These are phyloP conservation scores for Lethrus apterus DNA, from an alignment of 1,140 invertebrate genomes.

Conservation along the genomic window DNA sequence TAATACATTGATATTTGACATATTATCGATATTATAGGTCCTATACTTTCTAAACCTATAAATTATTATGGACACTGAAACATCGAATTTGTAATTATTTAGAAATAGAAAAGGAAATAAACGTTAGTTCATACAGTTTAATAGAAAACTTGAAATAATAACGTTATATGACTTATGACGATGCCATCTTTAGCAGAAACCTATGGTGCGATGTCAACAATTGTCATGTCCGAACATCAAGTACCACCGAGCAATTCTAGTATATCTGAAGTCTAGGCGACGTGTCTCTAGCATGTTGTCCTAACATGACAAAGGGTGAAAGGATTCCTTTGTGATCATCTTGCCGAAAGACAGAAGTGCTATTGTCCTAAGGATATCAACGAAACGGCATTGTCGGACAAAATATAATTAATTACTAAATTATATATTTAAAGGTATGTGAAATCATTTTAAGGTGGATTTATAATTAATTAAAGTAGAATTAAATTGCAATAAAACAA, in stretches of 20 bases:
- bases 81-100: no score
- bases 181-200: conserved; percentile 1
- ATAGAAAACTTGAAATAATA: not conserved
- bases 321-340: conserved; percentile 10
- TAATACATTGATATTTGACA: no score
- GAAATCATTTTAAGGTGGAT: no score
- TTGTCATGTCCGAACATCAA: conserved; percentile 12
- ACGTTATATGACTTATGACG: not conserved
- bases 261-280: conserved; percentile 5
- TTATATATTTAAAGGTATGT: no score
- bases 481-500: no score
- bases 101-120: no score
- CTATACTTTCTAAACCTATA: no score
- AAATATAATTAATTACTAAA: conserved; percentile 10
- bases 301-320: conserved; percentile 10
- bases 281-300: conserved; percentile 11
- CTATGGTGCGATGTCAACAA: no score
- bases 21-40: no score
- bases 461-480: no score
- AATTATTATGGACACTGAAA: no score
- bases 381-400: conserved; percentile 6
- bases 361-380: conserved; percentile 11
- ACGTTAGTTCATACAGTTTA: not conserved
- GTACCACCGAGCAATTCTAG: not conserved
- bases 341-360: conserved; percentile 8